Base-by-base conservation (phyloP, 2,797 vertebrate genomes). In the Hafferia zeledoni region DNA sequence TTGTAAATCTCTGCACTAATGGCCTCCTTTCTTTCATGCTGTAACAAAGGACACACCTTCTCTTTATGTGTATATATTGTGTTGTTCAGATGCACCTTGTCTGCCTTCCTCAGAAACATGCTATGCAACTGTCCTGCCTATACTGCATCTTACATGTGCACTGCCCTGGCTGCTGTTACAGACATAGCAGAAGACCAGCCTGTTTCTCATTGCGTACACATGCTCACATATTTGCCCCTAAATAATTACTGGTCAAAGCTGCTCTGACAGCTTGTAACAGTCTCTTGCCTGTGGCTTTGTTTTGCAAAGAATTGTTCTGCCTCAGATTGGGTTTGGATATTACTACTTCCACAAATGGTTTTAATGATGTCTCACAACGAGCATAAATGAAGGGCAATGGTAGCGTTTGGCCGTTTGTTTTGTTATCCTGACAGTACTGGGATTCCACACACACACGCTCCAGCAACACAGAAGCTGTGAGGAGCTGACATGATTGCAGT, bases 271-370 rank as follows among this genome's bases (percentile, higher is more conserved):
- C 77, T 79, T 82, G 25, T 87, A 79, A 52, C 55, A 82, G 70
- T 60, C 55, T 46, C 63, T 87, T 46, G 80, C 70, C 70, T 63
- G 39, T 91, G 77, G 80, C 91, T 95, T 95, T 95, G 77, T 95
- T 94, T 71, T 76, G 77, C 70, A 80, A 88, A 93, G 83, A 90
- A 89, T 63, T 1, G 2, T 86, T 65, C 31, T 60, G 55, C 59
- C 67, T 79, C 77, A 79, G 43, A 84, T 79, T 77, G 33, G 30
- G 52, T 91, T 95, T 95, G 88, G 80, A 93, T 81, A 31, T 67
- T 63, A 50, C 70, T 75, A 10, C 65, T 83, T 90, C 50, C 87
- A 20, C 63, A 83, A 91, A 63, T 10, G 83, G 18, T 47, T 70
- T 56, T 86, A 81, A 91, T 78, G 76, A 39, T 90, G 39, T 86